Conservation (phyloP, 2,113 vertebrate species). For the Lichenostomus cassidix region DNA sequence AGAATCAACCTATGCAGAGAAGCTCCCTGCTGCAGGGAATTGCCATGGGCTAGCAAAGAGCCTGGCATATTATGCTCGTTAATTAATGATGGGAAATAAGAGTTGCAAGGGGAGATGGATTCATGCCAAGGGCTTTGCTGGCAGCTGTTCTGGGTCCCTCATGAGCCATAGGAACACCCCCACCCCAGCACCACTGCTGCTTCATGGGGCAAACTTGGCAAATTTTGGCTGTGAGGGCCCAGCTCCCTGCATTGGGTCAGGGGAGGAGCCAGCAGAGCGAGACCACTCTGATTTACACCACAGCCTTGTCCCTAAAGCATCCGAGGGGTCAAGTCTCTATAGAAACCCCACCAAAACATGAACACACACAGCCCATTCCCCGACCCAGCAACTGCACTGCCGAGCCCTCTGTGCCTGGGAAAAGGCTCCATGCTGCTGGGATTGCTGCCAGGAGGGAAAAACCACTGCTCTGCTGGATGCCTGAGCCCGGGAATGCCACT, state of each 20-base stretch:
- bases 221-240: not conserved
- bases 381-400: fast-evolving
- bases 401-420: not conserved
- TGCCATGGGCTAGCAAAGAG: not conserved
- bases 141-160: not conserved
- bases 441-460: not conserved
- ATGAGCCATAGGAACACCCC: fast-evolving
- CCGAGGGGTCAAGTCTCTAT: not conserved
- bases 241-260: not conserved
- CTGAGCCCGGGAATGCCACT: not conserved
- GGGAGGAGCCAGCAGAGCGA: not conserved
- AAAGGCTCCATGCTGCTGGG: not conserved
- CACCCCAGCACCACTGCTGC: not conserved
- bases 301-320: not conserved
- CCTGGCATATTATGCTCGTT: not conserved
- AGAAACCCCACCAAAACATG: not conserved
- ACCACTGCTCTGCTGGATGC: not conserved
- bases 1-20: not conserved
- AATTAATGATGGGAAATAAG: not conserved
- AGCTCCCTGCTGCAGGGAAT: not conserved
- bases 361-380: not conserved
- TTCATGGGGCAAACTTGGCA: fast-evolving
- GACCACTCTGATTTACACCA: not conserved
- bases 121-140: fast-evolving
- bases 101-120: not conserved